These are phyloP conservation scores for Drosophila orena DNA, from an alignment of 1,140 invertebrate species.

Conservation along the genomic window DNA sequence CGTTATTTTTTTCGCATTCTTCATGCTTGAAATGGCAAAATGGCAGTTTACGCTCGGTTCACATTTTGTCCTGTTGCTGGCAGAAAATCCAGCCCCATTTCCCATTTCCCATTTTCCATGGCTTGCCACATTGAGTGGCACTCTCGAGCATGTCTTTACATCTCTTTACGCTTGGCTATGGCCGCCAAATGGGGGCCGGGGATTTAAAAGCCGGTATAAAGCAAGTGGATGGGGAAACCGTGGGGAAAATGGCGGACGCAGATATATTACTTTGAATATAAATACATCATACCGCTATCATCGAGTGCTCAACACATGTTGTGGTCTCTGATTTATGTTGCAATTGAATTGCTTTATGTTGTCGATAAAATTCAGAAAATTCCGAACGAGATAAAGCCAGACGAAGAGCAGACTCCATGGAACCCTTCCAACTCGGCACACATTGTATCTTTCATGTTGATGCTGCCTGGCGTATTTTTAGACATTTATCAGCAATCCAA, in stretches of 20 bases:
- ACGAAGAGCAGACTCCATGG: constrained; percentile 16
- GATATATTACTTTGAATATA: constrained; percentile 30
- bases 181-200: constrained; percentile 14
- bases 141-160: constrained; percentile 78
- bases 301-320: constrained; percentile 18
- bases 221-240: neutral
- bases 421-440: constrained; percentile 16
- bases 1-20: constrained; percentile 31
- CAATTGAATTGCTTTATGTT: constrained; percentile 28
- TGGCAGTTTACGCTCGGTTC: constrained; percentile 78
- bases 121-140: constrained; percentile 74
- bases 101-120: constrained; percentile 18
- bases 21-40: constrained; percentile 72
- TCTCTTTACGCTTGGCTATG: constrained; percentile 77
- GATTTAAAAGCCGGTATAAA: constrained; percentile 24
- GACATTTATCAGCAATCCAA: constrained; percentile 65
- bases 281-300: constrained; percentile 23
- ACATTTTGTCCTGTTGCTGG: constrained; percentile 66
- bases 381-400: constrained; percentile 17
- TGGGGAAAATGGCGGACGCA: constrained; percentile 48
- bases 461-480: constrained; percentile 65
- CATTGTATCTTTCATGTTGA: constrained; percentile 50
- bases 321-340: constrained; percentile 17
- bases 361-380: constrained; percentile 23
- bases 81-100: constrained; percentile 13